A percentile compares a stretch with the other conserved stretches of the same genome.
Conservation (phyloP, 2,113 vertebrate genomes). For the Nestor notabilis region DNA sequence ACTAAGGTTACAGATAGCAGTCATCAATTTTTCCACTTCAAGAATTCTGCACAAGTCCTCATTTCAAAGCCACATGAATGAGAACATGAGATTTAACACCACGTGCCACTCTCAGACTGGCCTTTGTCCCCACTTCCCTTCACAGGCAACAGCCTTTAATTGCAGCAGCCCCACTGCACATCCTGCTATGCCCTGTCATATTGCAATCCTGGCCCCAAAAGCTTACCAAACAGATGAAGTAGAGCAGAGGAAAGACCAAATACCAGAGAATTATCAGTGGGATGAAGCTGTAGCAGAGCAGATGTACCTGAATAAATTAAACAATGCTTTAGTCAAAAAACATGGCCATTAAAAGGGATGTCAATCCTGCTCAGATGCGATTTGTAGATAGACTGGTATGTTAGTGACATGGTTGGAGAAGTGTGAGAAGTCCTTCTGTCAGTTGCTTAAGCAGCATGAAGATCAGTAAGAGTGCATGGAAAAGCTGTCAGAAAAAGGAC, state of each 20-base stretch:
- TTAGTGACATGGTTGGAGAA: background rate
- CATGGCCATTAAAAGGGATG: background rate
- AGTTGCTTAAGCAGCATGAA: background rate
- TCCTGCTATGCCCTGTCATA: background rate
- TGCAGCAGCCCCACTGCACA: background rate
- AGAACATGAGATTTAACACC: fast-evolving
- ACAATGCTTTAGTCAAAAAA: background rate
- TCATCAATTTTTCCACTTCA: background rate
- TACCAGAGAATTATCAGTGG: background rate
- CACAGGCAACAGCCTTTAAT: background rate
- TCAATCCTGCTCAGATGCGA: fast-evolving
- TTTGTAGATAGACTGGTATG: background rate
- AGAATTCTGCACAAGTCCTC: background rate
- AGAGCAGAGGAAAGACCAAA: background rate
- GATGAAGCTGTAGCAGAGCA: background rate
- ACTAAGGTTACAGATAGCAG: background rate
- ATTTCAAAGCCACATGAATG: background rate
- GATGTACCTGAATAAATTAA: background rate
- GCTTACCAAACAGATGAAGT: background rate
- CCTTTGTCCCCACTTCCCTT: fast-evolving
- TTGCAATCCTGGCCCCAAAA: background rate
- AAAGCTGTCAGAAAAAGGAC: background rate
- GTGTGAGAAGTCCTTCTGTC: background rate
- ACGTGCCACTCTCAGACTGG: background rate
- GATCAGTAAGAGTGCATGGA: background rate